Base-by-base conservation (phyloP, 1,140 invertebrate genomes). In the Gryllus bimaculatus region DNA sequence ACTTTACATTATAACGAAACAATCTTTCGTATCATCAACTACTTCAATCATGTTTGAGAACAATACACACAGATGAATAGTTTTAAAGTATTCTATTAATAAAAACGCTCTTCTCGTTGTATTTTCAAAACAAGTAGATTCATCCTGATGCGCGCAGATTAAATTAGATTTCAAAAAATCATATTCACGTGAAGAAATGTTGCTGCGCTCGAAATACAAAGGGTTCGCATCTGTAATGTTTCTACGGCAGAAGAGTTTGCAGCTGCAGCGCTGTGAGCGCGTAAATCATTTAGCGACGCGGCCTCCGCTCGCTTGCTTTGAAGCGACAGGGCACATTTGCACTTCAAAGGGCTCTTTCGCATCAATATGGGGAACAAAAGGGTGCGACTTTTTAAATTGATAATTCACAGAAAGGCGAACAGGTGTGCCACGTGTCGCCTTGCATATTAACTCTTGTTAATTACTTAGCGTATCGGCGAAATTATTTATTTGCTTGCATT, bases 351-450 rank as follows among this genome's bases (percentile, higher is more conserved):
- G 10, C 18, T 66, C 54, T 66, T 66, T 66, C 54, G 18, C 54
- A 66, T 66, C 54, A 66, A 18, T 66, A 66, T 66, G 54, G 54
- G 54, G 10, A 66, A 66, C 54, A 66, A 66, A 66, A 66, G 54
- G 18, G 54, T 66, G 54, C 54, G 54, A 66, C 54, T 66, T 66
- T 66, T 66, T 66, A 66, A 66, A 66, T 66, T 66, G 54, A 66
- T 66, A 66, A 13, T 66, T 18, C 54, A 66, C 54, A 66, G 54
- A 18, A 10, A 66, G 26, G 26, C 54, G 54, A 66, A 66, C 54
- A 66, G 54, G 18, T 18, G 54, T 66, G 18, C 54, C 54, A 7
- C 10, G 18, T 13, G 10, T 66, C 18, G 54, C 54, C 54, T 13
- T 66, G 54, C 54, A 66, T 66, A 66, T 18, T 13, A 66, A 18